Conservation (phyloP, 92 coral and sea anemone species). For the Diadumene lineata region DNA sequence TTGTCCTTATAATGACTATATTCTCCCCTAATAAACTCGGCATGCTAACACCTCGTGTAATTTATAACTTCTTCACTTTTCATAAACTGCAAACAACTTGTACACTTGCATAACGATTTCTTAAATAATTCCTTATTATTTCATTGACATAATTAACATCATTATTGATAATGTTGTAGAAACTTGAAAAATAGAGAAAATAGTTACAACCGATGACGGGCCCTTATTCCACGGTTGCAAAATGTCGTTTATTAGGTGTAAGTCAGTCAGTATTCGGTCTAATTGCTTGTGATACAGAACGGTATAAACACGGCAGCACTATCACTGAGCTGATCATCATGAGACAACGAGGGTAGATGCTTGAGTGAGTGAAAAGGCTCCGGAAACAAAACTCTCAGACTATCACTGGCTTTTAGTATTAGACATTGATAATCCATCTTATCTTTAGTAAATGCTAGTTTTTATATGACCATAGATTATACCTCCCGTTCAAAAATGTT, state of each 20-base stretch:
- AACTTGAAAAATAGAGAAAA: no score
- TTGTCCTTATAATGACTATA: neutral
- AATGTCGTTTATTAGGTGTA: no score
- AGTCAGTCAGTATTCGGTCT: no score
- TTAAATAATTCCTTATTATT: no score
- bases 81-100: no score
- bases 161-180: no score
- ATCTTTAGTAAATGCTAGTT: slow-evolving; percentile 12
- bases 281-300: neutral
- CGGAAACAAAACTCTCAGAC: slow-evolving; percentile 19
- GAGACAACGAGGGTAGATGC: neutral
- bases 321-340: neutral
- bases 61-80: no score
- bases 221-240: no score
- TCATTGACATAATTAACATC: no score
- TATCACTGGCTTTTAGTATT: slow-evolving; percentile 1
- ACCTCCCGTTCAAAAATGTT: slow-evolving; percentile 4
- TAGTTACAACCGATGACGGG: no score
- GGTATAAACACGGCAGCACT: neutral
- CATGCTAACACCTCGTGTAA: no score
- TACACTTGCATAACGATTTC: no score
- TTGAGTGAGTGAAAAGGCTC: slow-evolving; percentile 6
- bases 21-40: slow-evolving; percentile 17
- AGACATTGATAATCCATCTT: slow-evolving; percentile 17
- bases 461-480: slow-evolving; percentile 25